phyloP scores from a whole-genome alignment of 2,113 vertebrate genomes.

The Solenodon paradoxus region DNA sequence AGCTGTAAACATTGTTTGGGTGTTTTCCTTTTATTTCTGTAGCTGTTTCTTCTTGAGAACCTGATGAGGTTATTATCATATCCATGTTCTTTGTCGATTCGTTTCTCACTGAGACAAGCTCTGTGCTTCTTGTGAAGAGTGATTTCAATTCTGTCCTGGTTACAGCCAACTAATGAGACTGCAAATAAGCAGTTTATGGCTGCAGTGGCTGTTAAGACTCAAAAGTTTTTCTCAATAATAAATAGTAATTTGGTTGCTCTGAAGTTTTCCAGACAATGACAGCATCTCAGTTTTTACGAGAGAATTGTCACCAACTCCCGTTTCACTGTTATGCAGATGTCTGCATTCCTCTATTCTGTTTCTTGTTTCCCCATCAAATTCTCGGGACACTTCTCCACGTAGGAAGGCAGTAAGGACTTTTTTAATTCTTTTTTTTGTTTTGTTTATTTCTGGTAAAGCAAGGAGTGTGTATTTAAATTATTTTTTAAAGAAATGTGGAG shows the following conservation, averaged over 20 bases:
- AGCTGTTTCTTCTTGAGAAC: conserved; percentile 75
- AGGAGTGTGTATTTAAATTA: neutral
- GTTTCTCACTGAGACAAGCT: neutral
- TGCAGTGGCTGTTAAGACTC: neutral
- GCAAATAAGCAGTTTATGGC: neutral
- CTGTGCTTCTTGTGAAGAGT: neutral
- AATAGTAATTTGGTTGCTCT: conserved; percentile 13
- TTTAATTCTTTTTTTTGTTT: neutral
- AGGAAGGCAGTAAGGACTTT: neutral
- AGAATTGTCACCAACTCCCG: neutral
- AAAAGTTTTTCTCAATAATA: neutral
- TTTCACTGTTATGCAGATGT: neutral
- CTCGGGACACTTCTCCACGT: neutral
- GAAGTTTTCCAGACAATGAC: neutral
- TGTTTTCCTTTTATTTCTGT: conserved; percentile 73
- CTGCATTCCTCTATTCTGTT: neutral
- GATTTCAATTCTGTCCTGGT: neutral
- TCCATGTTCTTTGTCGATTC: conserved; percentile 51
- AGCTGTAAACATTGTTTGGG: conserved; percentile 64
- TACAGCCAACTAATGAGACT: neutral
- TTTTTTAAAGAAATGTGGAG: neutral
- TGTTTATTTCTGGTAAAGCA: neutral
- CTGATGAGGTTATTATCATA: conserved; percentile 69
- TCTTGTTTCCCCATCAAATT: neutral
- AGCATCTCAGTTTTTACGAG: neutral